Base-by-base conservation (phyloP, 2,888 invertebrate species). In the Laspeyria flexula region DNA sequence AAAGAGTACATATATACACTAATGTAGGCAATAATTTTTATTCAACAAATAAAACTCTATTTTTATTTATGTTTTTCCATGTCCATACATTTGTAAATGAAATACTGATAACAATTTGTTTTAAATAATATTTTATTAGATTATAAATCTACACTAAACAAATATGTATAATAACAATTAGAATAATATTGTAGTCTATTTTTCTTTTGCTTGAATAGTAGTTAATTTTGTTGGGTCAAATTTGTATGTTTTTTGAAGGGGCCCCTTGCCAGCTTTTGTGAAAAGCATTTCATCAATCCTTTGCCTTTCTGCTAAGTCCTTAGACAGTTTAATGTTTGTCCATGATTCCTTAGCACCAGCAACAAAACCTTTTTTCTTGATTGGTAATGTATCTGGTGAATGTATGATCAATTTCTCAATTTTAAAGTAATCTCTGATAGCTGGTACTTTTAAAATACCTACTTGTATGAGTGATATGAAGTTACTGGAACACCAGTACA, bases 401-500 rank as follows among this genome's bases (percentile, higher is more conserved):
- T 95, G 95, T 40, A 86, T 89, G 0, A 95, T 70, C 53, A 95
- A 62, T 49, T 86, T 87, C 1, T 96, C 95, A 49, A 99, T 97
- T 53, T 96, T 95, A 55, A 97, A 96, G 71, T 94, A 96, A 0
- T 93, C 90, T 70, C 97, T 92, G 0, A 99, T 95, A 16, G 88
- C 81, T 6, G 97, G 96, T 57, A 96, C 93, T 86, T 94, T 96
- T 10, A 99, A 85, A 44, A 98, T 43, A 6, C 95, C 94, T 5
- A 96, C 97, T 95, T 98, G 98, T 0, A 93, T 59, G 2, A 99
- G 83, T 0, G 98, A 97, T 60, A 98, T 95, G 37, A 96, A 94
- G 83, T 99, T 99, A 67, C 96, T 96, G 18, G 97, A 95, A 11
- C 95, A 94, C 99, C 99, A 99, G 79, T 99, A 99, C 25, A 96